A percentile compares a stretch with the other conserved stretches of the same genome.
Conservation (phyloP, 2,797 vertebrate genomes). For the Gallinago solitaria region DNA sequence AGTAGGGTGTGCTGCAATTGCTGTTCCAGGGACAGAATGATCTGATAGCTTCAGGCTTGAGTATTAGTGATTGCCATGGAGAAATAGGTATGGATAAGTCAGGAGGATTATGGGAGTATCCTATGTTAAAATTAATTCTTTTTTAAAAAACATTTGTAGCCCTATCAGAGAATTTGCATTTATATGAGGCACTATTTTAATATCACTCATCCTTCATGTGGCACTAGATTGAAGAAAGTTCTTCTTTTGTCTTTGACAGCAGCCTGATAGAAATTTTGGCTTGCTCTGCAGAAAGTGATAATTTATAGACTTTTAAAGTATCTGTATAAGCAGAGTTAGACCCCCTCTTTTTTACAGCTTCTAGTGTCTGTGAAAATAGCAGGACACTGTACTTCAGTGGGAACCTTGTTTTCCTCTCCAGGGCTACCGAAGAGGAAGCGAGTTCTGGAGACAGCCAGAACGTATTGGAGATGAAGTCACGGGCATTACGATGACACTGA, state of each 20-base stretch:
- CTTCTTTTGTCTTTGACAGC: not conserved
- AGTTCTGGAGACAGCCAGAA: slow-evolving; percentile 88
- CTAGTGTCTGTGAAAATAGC: not conserved
- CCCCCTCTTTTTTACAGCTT: not conserved
- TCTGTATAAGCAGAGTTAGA: not conserved
- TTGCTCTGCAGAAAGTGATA: not conserved
- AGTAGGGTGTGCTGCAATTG: accelerated
- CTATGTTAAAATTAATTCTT: not conserved
- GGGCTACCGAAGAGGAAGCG: slow-evolving; percentile 80
- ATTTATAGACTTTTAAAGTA: not conserved
- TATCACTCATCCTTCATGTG: not conserved
- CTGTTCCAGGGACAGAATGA: not conserved
- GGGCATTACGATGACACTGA: slow-evolving; percentile 85
- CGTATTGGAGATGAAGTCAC: slow-evolving; percentile 85
- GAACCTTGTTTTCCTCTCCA: slow-evolving; percentile 37
- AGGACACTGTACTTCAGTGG: not conserved
- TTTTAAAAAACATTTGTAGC: not conserved
- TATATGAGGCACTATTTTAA: not conserved
- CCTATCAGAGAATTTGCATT: not conserved
- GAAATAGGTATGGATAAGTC: not conserved
- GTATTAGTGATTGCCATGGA: not conserved
- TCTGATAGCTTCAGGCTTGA: not conserved
- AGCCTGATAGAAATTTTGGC: not conserved
- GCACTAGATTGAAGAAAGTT: not conserved
- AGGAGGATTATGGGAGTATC: not conserved